Evolutionary conservation across 2,888 invertebrate genomes (phyloP).

Genomic region (Pemphredon lugubris): DNA sequence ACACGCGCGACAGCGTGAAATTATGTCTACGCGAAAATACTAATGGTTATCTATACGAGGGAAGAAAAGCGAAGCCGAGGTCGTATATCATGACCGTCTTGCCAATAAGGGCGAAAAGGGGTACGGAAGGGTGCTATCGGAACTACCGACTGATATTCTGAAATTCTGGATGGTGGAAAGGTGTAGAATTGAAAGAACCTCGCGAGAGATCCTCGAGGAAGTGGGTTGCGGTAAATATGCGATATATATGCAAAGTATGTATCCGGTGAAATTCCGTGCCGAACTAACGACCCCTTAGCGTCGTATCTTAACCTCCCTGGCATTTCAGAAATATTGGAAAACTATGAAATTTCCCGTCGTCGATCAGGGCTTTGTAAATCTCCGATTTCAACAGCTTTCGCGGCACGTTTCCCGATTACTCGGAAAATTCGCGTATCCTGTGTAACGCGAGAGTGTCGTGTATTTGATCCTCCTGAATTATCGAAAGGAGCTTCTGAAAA

Average conservation of each 20-base stretch:
- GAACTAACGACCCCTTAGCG: conserved; percentile 55
- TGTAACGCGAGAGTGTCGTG: background rate
- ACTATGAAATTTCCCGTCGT: conserved; percentile 32
- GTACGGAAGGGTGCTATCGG: conserved; percentile 8
- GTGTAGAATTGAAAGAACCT: conserved; percentile 43
- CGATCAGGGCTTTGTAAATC: conserved; percentile 1
- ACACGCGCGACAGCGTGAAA: background rate
- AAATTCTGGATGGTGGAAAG: conserved; percentile 29
- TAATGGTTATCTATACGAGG: background rate
- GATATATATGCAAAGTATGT: conserved; percentile 52
- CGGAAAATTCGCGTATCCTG: background rate
- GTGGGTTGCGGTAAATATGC: conserved; percentile 46
- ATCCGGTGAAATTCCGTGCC: conserved; percentile 48
- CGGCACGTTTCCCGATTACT: conserved; percentile 3
- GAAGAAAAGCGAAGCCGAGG: conserved; percentile 27
- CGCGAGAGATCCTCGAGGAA: conserved; percentile 29
- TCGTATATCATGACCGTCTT: conserved; percentile 49
- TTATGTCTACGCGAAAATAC: conserved; percentile 1
- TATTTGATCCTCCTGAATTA: background rate
- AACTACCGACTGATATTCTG: conserved; percentile 20
- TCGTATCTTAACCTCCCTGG: conserved; percentile 40
- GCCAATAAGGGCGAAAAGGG: conserved; percentile 5
- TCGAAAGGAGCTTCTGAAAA: background rate
- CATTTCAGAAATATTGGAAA: conserved; percentile 42
- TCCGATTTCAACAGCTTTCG: background rate